Percentiles rank a stretch among this genome's conserved stretches.
These are phyloP conservation scores for Platanista minor DNA, from an alignment of 2,113 vertebrate species.

Conservation along the genomic window DNA sequence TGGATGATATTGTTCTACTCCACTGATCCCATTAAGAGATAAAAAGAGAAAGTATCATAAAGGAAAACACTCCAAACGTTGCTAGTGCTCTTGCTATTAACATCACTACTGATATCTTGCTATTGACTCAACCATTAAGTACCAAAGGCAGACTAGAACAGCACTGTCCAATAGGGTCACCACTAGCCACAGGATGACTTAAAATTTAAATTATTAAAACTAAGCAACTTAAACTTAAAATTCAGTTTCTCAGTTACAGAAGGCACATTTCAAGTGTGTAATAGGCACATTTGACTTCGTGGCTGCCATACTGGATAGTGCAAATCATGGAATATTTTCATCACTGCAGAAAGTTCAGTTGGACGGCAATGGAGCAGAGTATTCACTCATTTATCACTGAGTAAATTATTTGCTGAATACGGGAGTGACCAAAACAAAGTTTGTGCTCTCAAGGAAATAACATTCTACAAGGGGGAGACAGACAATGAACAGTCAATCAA, in stretches of 20 bases:
- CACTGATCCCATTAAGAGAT: not conserved
- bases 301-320: not conserved
- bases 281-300: not conserved
- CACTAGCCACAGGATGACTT: not conserved
- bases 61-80: not conserved
- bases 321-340: not conserved
- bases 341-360: not conserved
- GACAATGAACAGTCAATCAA: not conserved
- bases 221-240: not conserved
- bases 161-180: not conserved
- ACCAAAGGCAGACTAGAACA: not conserved
- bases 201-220: not conserved
- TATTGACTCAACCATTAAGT: not conserved
- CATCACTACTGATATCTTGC: not conserved
- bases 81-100: not conserved
- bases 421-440: not conserved
- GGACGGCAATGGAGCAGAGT: too few relatives aligned
- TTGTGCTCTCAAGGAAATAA: not conserved
- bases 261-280: not conserved
- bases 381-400: not conserved
- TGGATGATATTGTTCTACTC: not conserved
- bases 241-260: not conserved
- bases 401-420: not conserved
- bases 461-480: not conserved
- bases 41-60: not conserved